phyloP scores from a whole-genome alignment of 2,888 invertebrate genomes.

The Scotopteryx bipunctaria region DNA sequence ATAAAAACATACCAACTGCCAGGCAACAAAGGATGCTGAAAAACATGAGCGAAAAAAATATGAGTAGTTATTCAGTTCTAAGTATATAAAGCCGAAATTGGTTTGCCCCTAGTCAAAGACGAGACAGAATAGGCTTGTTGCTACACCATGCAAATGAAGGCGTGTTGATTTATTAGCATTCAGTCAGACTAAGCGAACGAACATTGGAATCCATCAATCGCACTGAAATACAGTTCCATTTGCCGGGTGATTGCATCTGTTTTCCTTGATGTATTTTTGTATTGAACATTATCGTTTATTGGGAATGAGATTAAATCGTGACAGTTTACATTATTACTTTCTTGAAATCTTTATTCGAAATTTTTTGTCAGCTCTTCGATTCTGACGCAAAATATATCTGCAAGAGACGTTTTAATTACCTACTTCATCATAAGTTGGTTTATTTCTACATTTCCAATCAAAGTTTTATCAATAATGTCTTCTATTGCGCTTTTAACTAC shows the following conservation, averaged over 20 bases:
- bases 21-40: too few relatives aligned
- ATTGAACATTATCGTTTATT: neutral
- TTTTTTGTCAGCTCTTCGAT: too few relatives aligned
- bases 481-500: neutral
- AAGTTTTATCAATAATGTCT: neutral
- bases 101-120: constrained; percentile 33
- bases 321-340: too few relatives aligned
- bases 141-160: constrained; percentile 37
- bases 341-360: too few relatives aligned
- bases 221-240: neutral
- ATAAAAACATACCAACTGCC: neutral
- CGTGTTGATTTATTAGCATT: constrained; percentile 38
- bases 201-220: constrained; percentile 7
- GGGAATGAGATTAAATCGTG: too few relatives aligned
- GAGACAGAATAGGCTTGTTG: constrained; percentile 33
- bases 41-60: too few relatives aligned
- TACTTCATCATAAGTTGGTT: too few relatives aligned
- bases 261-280: neutral
- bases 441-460: neutral
- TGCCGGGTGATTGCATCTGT: neutral
- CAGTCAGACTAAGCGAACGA: neutral
- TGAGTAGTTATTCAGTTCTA: neutral
- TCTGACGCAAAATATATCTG: too few relatives aligned
- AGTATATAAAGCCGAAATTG: constrained; percentile 4
- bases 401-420: too few relatives aligned